A percentile compares a stretch with the other conserved stretches of the same genome.
Conservation (phyloP, 2,113 vertebrate species). For the Mustelus asterias region DNA sequence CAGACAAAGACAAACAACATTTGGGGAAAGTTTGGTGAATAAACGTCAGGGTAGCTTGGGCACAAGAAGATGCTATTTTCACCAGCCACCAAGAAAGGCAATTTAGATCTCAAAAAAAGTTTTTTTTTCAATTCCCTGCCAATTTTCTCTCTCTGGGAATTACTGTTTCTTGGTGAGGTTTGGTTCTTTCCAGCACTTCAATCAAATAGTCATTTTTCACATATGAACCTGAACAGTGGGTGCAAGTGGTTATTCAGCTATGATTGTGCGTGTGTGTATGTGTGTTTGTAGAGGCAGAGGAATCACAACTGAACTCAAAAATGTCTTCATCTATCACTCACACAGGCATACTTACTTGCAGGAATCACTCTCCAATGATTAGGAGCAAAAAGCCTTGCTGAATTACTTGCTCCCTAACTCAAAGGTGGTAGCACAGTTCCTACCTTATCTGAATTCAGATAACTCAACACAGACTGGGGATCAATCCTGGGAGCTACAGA, state of each 20-base stretch:
- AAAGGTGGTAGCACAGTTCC: background rate
- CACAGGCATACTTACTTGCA: background rate
- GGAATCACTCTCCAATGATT: background rate
- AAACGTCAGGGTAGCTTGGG: background rate
- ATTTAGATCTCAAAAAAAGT: conserved; percentile 2
- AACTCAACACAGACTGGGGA: background rate
- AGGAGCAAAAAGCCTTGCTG: background rate
- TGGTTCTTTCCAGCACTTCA: background rate
- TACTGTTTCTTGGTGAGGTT: background rate
- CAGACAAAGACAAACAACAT: background rate
- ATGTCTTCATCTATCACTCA: background rate
- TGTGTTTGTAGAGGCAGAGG: background rate
- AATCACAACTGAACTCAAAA: background rate
- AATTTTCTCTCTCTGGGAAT: background rate
- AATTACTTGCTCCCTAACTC: background rate
- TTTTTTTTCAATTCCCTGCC: background rate
- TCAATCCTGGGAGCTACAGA: background rate
- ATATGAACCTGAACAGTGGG: background rate
- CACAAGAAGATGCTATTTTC: background rate
- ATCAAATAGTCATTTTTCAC: background rate
- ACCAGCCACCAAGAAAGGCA: background rate
- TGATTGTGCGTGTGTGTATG: background rate
- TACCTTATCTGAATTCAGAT: background rate
- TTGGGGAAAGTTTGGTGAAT: background rate
- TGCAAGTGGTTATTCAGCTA: background rate